Percentiles rank a stretch among this genome's conserved stretches.
Conservation (phyloP, 2,797 vertebrate genomes). For the Cyprinella venusta region DNA sequence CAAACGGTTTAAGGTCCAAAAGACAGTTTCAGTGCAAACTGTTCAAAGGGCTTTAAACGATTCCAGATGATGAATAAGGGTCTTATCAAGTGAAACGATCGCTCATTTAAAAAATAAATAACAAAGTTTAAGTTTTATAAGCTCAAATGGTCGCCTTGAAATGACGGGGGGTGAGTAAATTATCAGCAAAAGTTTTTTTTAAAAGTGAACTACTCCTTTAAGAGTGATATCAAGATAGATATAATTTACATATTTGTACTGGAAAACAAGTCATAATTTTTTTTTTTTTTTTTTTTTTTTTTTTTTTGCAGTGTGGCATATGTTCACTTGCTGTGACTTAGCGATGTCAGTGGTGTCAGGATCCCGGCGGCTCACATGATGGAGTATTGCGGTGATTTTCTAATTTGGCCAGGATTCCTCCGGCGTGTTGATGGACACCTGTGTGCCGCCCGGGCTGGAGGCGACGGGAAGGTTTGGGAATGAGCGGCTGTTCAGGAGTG, state of each 20-base stretch:
- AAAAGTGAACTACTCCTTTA: too few relatives aligned
- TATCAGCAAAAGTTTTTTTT: too few relatives aligned
- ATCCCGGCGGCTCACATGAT: slow-evolving; percentile 36
- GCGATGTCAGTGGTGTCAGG: slow-evolving; percentile 31
- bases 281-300: neutral
- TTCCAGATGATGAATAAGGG: too few relatives aligned
- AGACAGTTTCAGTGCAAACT: too few relatives aligned
- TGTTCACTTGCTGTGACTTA: slow-evolving; percentile 56
- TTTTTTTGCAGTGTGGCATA: neutral
- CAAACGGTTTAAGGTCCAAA: too few relatives aligned
- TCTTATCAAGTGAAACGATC: too few relatives aligned
- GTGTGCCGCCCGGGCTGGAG: slow-evolving; percentile 48
- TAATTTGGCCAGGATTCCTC: slow-evolving; percentile 41
- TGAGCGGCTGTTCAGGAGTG: slow-evolving; percentile 35
- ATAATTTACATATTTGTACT: neutral
- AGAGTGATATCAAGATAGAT: neutral
- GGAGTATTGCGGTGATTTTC: slow-evolving; percentile 39
- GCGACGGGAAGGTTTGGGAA: neutral
- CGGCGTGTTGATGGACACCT: slow-evolving; percentile 65
- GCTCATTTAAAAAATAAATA: too few relatives aligned
- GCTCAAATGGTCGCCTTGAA: too few relatives aligned
- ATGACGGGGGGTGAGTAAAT: too few relatives aligned
- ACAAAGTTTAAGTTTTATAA: too few relatives aligned
- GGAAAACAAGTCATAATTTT: neutral
- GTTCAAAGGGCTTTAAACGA: too few relatives aligned